Conservation (phyloP, 1,140 invertebrate species). For the Lutraria rhynchaena region DNA sequence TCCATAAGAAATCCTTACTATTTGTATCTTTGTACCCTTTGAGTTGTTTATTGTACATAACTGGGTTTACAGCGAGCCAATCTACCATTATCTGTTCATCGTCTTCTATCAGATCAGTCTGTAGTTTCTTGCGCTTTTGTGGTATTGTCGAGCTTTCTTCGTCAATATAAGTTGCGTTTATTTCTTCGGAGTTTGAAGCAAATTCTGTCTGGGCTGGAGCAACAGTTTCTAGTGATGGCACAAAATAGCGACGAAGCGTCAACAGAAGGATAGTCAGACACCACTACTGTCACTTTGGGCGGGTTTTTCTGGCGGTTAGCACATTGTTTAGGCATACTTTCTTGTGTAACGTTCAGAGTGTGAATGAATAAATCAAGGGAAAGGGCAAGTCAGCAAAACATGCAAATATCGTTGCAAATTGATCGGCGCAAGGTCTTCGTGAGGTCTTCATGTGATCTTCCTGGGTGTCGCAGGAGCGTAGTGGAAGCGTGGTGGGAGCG, state of each 20-base stretch:
- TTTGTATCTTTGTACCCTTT: slow-evolving; percentile 1
- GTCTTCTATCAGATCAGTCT: too few relatives aligned
- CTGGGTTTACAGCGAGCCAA: background rate
- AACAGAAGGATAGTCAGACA: slow-evolving; percentile 9
- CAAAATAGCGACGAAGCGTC: slow-evolving; percentile 8
- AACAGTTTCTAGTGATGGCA: background rate
- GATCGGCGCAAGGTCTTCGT: too few relatives aligned
- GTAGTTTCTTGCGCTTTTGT: too few relatives aligned
- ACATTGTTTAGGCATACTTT: slow-evolving; percentile 7
- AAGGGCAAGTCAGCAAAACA: too few relatives aligned
- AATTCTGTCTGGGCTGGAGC: slow-evolving; percentile 7
- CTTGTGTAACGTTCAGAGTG: too few relatives aligned
- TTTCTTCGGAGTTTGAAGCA: slow-evolving; percentile 20
- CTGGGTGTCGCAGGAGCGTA: too few relatives aligned
- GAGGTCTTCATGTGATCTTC: too few relatives aligned
- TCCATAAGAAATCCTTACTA: background rate
- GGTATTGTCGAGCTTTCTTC: too few relatives aligned
- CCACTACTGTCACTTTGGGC: background rate
- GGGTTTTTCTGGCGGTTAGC: background rate
- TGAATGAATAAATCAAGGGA: too few relatives aligned
- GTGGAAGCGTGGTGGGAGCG: too few relatives aligned
- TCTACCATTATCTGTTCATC: too few relatives aligned
- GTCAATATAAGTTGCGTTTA: slow-evolving; percentile 5
- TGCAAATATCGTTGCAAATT: too few relatives aligned
- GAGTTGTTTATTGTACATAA: slow-evolving; percentile 1